A percentile compares a stretch with the other conserved stretches of the same genome.
Conservation (phyloP, 2,113 vertebrate species). For the Forbesichthys papilliferus region DNA sequence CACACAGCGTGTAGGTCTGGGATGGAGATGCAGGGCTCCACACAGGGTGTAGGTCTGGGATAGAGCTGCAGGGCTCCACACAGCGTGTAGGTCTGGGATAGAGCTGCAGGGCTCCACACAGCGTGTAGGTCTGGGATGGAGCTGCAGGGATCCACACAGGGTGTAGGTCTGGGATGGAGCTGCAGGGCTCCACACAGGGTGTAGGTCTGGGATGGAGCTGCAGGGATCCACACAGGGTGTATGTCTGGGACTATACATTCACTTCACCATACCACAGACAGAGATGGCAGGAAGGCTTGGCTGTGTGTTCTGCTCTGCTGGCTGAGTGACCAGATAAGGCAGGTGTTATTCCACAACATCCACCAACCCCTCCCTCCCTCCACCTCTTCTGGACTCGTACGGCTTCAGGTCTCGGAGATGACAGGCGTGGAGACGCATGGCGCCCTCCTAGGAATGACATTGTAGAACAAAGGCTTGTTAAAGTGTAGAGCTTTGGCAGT, state of each 20-base stretch:
- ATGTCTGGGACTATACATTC: constrained; percentile 44
- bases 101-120: too few species aligned
- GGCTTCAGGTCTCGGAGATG: constrained; percentile 66
- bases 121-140: too few species aligned
- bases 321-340: constrained; percentile 73
- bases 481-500: constrained; percentile 64
- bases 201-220: too few species aligned
- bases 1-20: too few species aligned
- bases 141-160: too few species aligned
- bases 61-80: too few species aligned
- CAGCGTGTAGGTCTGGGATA: too few species aligned
- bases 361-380: constrained; percentile 13
- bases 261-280: constrained; percentile 48
- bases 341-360: constrained; percentile 17
- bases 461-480: constrained; percentile 67
- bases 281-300: constrained; percentile 68
- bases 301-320: constrained; percentile 61
- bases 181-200: too few species aligned
- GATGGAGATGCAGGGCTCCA: too few species aligned
- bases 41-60: too few species aligned
- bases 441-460: constrained; percentile 63
- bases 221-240: too few species aligned
- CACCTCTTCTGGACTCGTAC: constrained; percentile 47
- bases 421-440: constrained; percentile 74
- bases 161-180: too few species aligned